phyloP scores from a whole-genome alignment of 1,140 invertebrate genomes.

The Agrypnia vestita region DNA sequence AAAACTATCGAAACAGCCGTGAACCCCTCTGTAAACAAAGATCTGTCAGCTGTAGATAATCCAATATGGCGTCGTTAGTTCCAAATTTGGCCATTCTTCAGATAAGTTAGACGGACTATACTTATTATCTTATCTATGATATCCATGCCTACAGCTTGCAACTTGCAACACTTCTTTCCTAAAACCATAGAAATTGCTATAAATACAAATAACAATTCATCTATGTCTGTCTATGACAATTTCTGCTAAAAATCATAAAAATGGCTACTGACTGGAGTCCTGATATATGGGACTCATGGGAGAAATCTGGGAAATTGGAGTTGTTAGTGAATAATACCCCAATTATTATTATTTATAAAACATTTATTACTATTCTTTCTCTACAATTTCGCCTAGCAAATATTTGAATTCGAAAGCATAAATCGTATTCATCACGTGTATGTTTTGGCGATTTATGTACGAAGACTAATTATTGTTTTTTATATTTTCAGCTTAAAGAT shows the following conservation, averaged over 20 bases:
- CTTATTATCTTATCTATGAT: too few relatives aligned
- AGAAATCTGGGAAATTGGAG: conserved; percentile 69
- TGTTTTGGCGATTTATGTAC: conserved; percentile 34
- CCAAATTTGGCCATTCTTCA: too few relatives aligned
- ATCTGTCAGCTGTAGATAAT: too few relatives aligned
- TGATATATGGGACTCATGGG: conserved; percentile 71
- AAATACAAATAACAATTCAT: conserved; percentile 3
- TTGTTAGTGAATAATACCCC: conserved; percentile 64
- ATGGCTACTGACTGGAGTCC: conserved; percentile 60
- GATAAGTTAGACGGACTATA: too few relatives aligned
- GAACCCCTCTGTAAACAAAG: too few relatives aligned
- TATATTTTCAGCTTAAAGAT: conserved; percentile 72
- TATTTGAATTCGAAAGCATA: neutral
- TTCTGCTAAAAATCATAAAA: conserved; percentile 66
- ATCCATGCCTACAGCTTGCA: too few relatives aligned
- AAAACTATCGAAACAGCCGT: too few relatives aligned
- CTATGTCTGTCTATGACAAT: conserved; percentile 42
- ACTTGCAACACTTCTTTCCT: conserved; percentile 20
- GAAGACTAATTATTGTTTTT: conserved; percentile 9
- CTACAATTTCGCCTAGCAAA: neutral
- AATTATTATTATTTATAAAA: neutral
- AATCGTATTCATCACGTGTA: conserved; percentile 47
- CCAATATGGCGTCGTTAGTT: too few relatives aligned
- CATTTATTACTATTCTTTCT: conserved; percentile 11
- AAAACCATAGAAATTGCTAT: conserved; percentile 9